Percentiles rank a stretch among this genome's conserved stretches.
Conservation (phyloP, 2,888 invertebrate species). For the Nymphalis polychloros region DNA sequence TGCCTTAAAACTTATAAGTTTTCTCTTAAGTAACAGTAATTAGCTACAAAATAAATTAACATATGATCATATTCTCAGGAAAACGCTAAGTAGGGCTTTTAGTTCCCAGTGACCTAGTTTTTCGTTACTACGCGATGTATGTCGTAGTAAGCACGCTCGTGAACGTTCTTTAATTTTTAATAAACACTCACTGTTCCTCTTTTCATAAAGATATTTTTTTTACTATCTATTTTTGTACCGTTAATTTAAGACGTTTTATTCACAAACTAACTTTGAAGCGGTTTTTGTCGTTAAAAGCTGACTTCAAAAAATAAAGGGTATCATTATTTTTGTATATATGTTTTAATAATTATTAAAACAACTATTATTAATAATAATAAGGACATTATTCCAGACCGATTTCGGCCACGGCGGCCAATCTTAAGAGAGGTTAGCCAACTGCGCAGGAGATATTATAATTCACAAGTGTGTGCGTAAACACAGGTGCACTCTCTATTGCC, state of each 20-base stretch:
- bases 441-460: too few species aligned
- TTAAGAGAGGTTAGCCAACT: too few species aligned
- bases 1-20: neutral
- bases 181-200: conserved; percentile 34
- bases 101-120: conserved; percentile 37
- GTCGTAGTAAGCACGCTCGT: conserved; percentile 37
- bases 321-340: too few species aligned
- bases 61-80: conserved; percentile 30
- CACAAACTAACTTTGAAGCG: neutral
- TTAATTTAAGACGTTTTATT: neutral
- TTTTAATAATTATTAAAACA: too few species aligned
- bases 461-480: too few species aligned
- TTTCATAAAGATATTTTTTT: conserved; percentile 20
- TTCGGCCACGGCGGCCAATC: too few species aligned
- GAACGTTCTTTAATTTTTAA: conserved; percentile 38
- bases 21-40: neutral
- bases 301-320: too few species aligned
- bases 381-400: too few species aligned
- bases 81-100: conserved; percentile 33
- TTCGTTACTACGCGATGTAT: conserved; percentile 32
- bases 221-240: conserved; percentile 13
- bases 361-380: too few species aligned
- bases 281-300: too few species aligned
- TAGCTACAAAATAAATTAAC: conserved; percentile 13
- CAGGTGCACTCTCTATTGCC: too few species aligned